Evolutionary conservation across 1,140 invertebrate genomes (phyloP).

Genomic region (Bemisia tabaci): DNA sequence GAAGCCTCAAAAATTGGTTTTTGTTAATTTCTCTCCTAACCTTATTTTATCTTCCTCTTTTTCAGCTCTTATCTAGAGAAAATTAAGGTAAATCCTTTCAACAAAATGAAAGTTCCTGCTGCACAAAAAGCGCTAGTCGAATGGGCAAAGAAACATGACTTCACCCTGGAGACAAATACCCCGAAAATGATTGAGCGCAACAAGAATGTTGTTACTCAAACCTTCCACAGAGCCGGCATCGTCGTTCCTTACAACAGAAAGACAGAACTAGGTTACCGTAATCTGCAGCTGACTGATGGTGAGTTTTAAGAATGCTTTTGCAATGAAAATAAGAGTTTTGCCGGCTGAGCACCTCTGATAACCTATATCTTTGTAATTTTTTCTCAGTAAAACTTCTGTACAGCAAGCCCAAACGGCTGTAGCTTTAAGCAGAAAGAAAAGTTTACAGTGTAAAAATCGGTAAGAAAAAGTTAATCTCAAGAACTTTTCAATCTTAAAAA

Average conservation of each 20-base stretch:
- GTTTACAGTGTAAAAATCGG: no score
- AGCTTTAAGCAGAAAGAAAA: no score
- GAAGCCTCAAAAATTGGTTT: no score
- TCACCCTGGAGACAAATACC: conserved; percentile 44
- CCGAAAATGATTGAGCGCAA: conserved; percentile 37
- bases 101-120: conserved; percentile 40
- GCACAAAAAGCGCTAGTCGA: conserved; percentile 45
- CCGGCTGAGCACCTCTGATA: no score
- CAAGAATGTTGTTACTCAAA: conserved; percentile 5
- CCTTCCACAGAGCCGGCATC: conserved; percentile 47
- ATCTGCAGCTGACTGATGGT: conserved; percentile 57
- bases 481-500: no score
- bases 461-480: no score
- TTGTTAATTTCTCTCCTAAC: no score
- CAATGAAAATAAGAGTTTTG: no score
- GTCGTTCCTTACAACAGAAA: conserved; percentile 75
- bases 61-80: conserved; percentile 51
- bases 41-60: no score
- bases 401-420: no score
- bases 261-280: conserved; percentile 64
- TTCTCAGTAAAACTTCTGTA: no score
- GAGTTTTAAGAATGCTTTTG: conserved; percentile 26
- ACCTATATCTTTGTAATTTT: conserved; percentile 19
- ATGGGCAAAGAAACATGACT: conserved; percentile 47
- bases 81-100: conserved; percentile 51